Conservation (phyloP, 2,888 invertebrate species). For the Synergus gifuensis region DNA sequence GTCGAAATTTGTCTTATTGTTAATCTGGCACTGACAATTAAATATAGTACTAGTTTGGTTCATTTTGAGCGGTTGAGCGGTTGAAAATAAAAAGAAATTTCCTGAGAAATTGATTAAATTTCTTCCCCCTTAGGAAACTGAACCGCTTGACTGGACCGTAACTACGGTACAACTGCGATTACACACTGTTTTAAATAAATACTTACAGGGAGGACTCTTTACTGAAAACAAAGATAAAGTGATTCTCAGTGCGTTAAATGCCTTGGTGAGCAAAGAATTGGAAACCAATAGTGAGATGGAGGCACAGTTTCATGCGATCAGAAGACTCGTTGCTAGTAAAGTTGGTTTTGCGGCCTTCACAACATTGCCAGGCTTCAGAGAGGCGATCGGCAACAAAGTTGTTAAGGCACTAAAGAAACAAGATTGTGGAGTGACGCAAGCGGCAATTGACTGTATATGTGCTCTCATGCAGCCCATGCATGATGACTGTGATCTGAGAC, state of each 20-base stretch:
- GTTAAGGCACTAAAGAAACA: conserved; percentile 93
- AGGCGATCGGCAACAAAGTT: conserved; percentile 95
- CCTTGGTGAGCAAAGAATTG: conserved; percentile 87
- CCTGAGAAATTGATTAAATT: conserved; percentile 39
- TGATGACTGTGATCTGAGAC: conserved; percentile 96
- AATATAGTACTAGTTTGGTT: background rate
- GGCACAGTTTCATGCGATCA: conserved; percentile 95
- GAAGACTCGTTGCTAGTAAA: conserved; percentile 97
- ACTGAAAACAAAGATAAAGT: conserved; percentile 99
- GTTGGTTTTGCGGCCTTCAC: conserved; percentile 98
- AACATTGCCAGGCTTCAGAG: conserved; percentile 92
- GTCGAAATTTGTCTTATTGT: too few species aligned
- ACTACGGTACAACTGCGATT: conserved; percentile 69
- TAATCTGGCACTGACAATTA: background rate
- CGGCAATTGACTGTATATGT: conserved; percentile 97
- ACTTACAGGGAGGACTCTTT: conserved; percentile 90
- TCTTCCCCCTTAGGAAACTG: conserved; percentile 70
- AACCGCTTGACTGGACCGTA: conserved; percentile 75
- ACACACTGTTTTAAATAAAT: conserved; percentile 68
- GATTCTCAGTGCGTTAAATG: conserved; percentile 93
- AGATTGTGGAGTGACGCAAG: conserved; percentile 94
- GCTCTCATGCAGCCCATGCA: conserved; percentile 99
- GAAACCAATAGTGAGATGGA: conserved; percentile 88
- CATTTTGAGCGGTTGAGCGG: conserved; percentile 35
- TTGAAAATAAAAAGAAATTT: conserved; percentile 44